phyloP scores from a whole-genome alignment of 2,797 vertebrate genomes.

The Mionectes olivaceus region DNA sequence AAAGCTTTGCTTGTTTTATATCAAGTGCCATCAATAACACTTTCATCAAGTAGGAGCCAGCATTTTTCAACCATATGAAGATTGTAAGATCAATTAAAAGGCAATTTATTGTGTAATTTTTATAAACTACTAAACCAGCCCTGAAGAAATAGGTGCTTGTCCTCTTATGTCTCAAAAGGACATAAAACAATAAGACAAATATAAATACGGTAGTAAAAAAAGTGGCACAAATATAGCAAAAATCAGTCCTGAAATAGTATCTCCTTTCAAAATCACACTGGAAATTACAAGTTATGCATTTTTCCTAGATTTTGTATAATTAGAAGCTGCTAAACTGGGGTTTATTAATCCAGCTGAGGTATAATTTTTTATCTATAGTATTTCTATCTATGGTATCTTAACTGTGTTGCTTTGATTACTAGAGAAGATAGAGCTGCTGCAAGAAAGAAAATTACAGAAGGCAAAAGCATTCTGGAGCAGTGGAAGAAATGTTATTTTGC shows the following conservation, averaged over 20 bases:
- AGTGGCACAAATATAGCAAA: neutral
- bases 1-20: neutral
- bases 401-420: slow-evolving; percentile 28
- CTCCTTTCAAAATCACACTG: neutral
- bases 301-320: neutral
- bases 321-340: neutral
- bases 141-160: neutral
- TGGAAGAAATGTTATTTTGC: slow-evolving; percentile 92
- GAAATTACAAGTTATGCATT: neutral
- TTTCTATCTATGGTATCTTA: neutral
- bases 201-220: neutral
- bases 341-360: neutral
- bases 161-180: neutral
- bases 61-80: neutral
- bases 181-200: neutral
- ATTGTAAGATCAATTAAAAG: neutral
- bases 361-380: fast-evolving
- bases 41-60: neutral
- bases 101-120: neutral
- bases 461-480: slow-evolving; percentile 82
- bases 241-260: neutral
- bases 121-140: neutral
- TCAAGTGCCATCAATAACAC: fast-evolving
- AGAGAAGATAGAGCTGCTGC: slow-evolving; percentile 84
- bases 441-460: slow-evolving; percentile 83